Evolutionary conservation across 2,888 invertebrate genomes (phyloP).

Genomic region (Archips crataeganus): DNA sequence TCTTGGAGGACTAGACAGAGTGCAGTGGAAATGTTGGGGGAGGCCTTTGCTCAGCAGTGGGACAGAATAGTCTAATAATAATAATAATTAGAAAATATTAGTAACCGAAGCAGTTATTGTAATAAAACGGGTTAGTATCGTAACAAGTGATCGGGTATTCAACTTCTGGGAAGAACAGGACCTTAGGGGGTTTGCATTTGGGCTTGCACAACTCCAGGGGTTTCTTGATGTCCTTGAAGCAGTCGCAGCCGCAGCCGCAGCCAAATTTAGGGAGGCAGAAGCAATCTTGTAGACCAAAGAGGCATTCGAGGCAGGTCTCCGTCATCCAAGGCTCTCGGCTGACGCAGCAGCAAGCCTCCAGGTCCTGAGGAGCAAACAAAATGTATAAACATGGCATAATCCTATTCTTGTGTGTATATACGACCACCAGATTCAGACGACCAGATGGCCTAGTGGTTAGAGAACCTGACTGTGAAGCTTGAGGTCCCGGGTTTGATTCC

Average conservation of each 20-base stretch:
- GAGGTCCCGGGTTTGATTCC: no score
- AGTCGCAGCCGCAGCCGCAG: conserved; percentile 49
- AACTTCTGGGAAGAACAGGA: conserved; percentile 68
- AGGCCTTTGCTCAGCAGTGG: not conserved
- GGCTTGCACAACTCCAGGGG: conserved; percentile 45
- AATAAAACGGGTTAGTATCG: conserved; percentile 61
- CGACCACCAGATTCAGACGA: no score
- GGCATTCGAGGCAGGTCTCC: conserved; percentile 42
- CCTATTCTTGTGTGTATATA: no score
- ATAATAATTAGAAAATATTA: not conserved
- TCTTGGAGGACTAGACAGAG: no score
- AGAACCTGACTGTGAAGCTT: no score
- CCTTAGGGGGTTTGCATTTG: conserved; percentile 43
- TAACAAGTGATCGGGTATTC: conserved; percentile 59
- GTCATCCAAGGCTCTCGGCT: conserved; percentile 51
- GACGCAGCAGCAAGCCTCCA: conserved; percentile 55
- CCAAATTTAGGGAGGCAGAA: conserved; percentile 28
- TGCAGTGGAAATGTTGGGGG: no score
- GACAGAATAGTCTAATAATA: not conserved
- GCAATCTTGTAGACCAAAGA: conserved; percentile 43
- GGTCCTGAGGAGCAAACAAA: conserved; percentile 47
- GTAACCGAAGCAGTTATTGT: conserved; percentile 49
- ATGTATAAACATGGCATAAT: no score
- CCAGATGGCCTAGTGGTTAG: no score
- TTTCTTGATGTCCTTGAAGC: conserved; percentile 52